Evolutionary conservation across 1,140 invertebrate genomes (phyloP).

Genomic region (Bathynomus jamesi): DNA sequence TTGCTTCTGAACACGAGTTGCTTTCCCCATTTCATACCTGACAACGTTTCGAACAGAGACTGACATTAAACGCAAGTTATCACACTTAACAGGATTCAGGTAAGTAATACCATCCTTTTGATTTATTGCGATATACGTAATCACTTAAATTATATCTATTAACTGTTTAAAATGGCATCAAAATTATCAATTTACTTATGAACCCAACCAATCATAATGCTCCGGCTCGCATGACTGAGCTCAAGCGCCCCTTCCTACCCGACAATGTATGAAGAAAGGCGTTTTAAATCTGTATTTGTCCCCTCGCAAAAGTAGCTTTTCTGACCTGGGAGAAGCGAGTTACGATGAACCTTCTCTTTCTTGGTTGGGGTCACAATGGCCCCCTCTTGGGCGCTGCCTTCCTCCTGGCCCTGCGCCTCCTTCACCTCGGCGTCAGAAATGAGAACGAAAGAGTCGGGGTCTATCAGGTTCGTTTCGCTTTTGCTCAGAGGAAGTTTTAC

Average conservation of each 20-base stretch:
- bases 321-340: slow-evolving; percentile 22
- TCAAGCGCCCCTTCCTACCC: too few relatives aligned
- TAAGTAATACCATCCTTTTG: too few relatives aligned
- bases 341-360: slow-evolving; percentile 18
- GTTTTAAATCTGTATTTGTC: not conserved
- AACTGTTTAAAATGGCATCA: too few relatives aligned
- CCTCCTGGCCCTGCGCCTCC: slow-evolving; percentile 32
- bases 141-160: too few relatives aligned
- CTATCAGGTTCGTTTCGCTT: slow-evolving; percentile 74
- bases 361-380: slow-evolving; percentile 23
- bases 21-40: slow-evolving; percentile 81
- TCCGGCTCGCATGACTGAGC: too few relatives aligned
- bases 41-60: slow-evolving; percentile 34
- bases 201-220: too few relatives aligned
- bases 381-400: not conserved
- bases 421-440: slow-evolving; percentile 54
- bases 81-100: too few relatives aligned
- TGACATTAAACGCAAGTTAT: too few relatives aligned
- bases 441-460: slow-evolving; percentile 75
- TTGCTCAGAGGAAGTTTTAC: slow-evolving; percentile 56
- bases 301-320: not conserved
- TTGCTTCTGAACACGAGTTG: slow-evolving; percentile 91
- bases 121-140: too few relatives aligned
- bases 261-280: too few relatives aligned
- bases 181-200: too few relatives aligned